Evolutionary conservation across 2,113 vertebrate species (phyloP), one percentile per base, ranked within the genome.

Genomic region (Gadus macrocephalus): DNA sequence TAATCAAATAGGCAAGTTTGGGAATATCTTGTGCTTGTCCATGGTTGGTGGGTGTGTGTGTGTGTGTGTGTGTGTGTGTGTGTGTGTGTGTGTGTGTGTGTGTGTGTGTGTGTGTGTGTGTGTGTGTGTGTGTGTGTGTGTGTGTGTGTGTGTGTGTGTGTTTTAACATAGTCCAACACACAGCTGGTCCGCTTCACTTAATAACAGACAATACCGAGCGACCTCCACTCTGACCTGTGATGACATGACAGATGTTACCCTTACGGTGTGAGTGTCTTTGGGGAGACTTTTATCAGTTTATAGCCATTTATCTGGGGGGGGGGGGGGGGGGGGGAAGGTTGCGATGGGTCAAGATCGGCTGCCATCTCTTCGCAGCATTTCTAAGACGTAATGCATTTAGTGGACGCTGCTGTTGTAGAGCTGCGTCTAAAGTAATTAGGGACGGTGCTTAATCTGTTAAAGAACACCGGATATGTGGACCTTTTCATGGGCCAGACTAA

Each of bases 151-250:
- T 59, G 53, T 27, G 12, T 19, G 64, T 53, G 56, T 31, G 27
- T 35, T 4, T 35, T 35, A 35, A 35, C 64, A 53, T 31, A 15
- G 53, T 27, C 15, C 15, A 38, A 53, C 38, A 55, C 22, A 31
- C 49, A 70, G 9, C 67, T 25, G 28, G 31, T 15, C 60, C 22
- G 58, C 55, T 31, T 68, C 15, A 71, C 68, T 62, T 68, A 59
- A 62, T 16, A 72, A 31, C 27, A 17, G 68, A 68, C 53, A 42
- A 68, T 14, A 15, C 55, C n/a, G 17, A 65, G 22, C 5, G 25
- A 67, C 60, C 25, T 64, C 16, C 63, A 62, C 55, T 62, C 12
- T 76, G 49, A 67, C 66, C 66, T 20, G 5, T 59, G 67, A 20
- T 59, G 67, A 68, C 22, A 53, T 60, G 22, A 60, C 27, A 14